These are phyloP conservation scores for Paedocypris micromegethes DNA, from an alignment of 2,797 vertebrate genomes.

Conservation along the genomic window DNA sequence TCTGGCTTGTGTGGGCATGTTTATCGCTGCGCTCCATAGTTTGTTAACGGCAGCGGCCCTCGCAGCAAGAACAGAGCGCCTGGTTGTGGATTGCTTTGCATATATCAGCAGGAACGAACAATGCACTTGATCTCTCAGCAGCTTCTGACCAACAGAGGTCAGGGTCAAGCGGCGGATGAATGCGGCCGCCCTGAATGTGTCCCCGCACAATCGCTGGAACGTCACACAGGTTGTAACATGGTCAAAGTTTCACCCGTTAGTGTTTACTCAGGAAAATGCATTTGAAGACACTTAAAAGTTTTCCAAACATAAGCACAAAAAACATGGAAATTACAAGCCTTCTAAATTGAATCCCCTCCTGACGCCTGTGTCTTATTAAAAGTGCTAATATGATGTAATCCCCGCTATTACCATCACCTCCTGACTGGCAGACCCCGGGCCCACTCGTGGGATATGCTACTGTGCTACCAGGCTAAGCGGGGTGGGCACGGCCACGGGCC, in stretches of 20 bases:
- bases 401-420: slow-evolving; percentile 80
- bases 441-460: slow-evolving; percentile 54
- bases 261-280: not conserved
- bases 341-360: not conserved
- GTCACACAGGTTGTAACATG: slow-evolving; percentile 27
- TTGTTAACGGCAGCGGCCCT: slow-evolving; percentile 51
- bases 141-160: slow-evolving; percentile 53
- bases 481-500: slow-evolving; percentile 66
- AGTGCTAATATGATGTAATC: slow-evolving; percentile 80
- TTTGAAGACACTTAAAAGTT: not conserved
- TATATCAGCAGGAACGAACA: slow-evolving; percentile 54
- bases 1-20: slow-evolving; percentile 41
- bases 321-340: not conserved
- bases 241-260: slow-evolving; percentile 7
- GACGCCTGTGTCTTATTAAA: slow-evolving; percentile 63
- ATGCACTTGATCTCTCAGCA: slow-evolving; percentile 61
- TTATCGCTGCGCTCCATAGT: slow-evolving; percentile 34
- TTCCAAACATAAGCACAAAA: not conserved
- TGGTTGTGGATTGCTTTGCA: slow-evolving; percentile 33
- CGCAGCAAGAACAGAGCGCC: slow-evolving; percentile 17
- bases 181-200: slow-evolving; percentile 34
- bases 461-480: slow-evolving; percentile 58
- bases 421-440: slow-evolving; percentile 74
- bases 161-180: slow-evolving; percentile 56
- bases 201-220: slow-evolving; percentile 24